These are phyloP conservation scores for Peromyscus aztecus DNA, from an alignment of 2,797 vertebrate species.

Conservation along the genomic window DNA sequence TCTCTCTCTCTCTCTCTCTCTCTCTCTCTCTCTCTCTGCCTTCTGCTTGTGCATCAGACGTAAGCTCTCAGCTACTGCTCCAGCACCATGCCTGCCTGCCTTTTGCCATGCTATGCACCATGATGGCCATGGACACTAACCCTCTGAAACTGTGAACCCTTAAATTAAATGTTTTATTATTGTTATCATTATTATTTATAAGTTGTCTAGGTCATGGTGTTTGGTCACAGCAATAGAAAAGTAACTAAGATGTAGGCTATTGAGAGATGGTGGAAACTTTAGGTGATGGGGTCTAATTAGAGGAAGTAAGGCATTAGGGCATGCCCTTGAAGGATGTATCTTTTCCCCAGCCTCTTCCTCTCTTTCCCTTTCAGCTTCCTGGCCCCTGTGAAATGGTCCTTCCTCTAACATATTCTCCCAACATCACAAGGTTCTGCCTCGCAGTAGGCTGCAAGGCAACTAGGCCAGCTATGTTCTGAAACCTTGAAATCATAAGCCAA, in stretches of 20 bases:
- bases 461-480: not conserved
- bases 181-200: not conserved
- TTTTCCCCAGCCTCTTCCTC: not conserved
- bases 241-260: not conserved
- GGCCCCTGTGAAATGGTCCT: not conserved
- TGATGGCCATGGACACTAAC: not conserved
- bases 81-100: not conserved
- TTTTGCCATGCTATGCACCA: not conserved
- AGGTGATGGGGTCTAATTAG: not conserved
- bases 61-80: not conserved
- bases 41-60: not conserved
- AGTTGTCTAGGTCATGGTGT: not conserved
- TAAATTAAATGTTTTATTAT: not conserved
- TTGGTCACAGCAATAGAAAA: not conserved
- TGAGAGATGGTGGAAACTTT: not conserved
- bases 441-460: not conserved
- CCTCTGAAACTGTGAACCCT: not conserved
- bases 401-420: not conserved
- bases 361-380: not conserved
- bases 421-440: not conserved
- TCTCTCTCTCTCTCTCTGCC: not conserved
- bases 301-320: not conserved
- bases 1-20: no score
- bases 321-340: not conserved
- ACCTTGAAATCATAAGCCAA: not conserved